Evolutionary conservation across 2,888 invertebrate genomes (phyloP).

Genomic region (Griposia aprilina): DNA sequence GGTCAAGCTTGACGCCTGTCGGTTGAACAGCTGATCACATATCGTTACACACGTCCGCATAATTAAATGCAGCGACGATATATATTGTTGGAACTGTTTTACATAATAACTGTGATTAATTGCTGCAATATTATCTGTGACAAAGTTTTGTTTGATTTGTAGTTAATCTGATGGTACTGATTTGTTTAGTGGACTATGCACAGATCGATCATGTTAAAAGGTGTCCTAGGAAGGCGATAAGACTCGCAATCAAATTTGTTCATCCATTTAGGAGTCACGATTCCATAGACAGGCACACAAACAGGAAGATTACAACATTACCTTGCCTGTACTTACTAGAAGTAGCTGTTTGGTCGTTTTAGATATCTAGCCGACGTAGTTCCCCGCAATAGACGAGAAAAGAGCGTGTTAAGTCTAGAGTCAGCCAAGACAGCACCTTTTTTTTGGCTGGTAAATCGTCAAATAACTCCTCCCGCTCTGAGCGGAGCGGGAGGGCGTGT

Average conservation of each 20-base stretch:
- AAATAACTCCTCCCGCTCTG: too few species aligned
- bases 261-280: not conserved
- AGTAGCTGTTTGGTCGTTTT: too few species aligned
- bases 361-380: too few species aligned
- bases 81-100: slow-evolving; percentile 45
- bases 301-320: too few species aligned
- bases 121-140: not conserved
- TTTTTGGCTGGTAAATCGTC: too few species aligned
- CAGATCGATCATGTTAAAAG: not conserved
- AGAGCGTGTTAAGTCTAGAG: too few species aligned
- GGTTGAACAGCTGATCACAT: slow-evolving; percentile 49
- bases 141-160: not conserved
- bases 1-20: slow-evolving; percentile 41
- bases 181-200: not conserved
- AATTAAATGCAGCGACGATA: slow-evolving; percentile 56
- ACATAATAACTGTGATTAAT: slow-evolving; percentile 45
- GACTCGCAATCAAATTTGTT: not conserved
- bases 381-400: too few species aligned
- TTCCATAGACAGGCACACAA: not conserved
- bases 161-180: not conserved
- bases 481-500: too few species aligned
- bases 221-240: not conserved
- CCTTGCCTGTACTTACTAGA: too few species aligned
- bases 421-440: too few species aligned
- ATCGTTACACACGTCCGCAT: slow-evolving; percentile 26